These are phyloP conservation scores for Hydroisotoma schaefferi DNA, from an alignment of 2,888 invertebrate genomes.

Conservation along the genomic window DNA sequence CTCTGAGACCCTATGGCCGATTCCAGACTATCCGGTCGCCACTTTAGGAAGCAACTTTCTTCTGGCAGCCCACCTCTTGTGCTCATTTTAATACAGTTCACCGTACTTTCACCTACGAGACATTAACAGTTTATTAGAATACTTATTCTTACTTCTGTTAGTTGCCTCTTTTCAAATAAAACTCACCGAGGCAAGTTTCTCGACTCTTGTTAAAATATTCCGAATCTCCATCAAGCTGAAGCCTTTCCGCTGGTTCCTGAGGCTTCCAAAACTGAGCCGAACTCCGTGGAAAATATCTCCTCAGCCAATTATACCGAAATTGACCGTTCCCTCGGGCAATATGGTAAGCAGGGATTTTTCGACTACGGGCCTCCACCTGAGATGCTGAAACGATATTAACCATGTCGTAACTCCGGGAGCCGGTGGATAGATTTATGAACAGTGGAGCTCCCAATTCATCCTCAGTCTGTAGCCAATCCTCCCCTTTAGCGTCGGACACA, in stretches of 20 bases:
- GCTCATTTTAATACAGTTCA: too few relatives aligned
- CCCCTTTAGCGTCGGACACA: constrained; percentile 14
- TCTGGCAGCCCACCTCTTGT: too few relatives aligned
- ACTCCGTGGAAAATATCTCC: constrained; percentile 21
- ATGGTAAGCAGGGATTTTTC: not conserved
- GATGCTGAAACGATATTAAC: not conserved
- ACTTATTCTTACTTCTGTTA: too few relatives aligned
- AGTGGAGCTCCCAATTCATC: constrained; percentile 49
- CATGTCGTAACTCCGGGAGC: constrained; percentile 49
- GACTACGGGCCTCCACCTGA: constrained; percentile 7
- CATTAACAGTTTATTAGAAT: too few relatives aligned
- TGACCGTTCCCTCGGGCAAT: not conserved
- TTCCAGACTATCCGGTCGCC: not conserved
- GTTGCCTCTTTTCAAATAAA: too few relatives aligned
- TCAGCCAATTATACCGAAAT: constrained; percentile 19
- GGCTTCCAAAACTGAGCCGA: constrained; percentile 26
- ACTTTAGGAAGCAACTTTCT: not conserved
- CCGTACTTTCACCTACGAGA: too few relatives aligned
- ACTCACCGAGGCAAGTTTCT: too few relatives aligned
- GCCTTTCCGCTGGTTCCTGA: not conserved
- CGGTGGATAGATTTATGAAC: constrained; percentile 51
- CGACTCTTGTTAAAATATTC: too few relatives aligned
- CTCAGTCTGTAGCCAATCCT: constrained; percentile 42
- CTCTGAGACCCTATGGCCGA: not conserved
- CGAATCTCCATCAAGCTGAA: constrained; percentile 3